Percentiles rank a stretch among this genome's conserved stretches.
Evolutionary conservation across 92 coral and sea anemone species (phyloP).

Genomic region (Phenganax marumi): DNA sequence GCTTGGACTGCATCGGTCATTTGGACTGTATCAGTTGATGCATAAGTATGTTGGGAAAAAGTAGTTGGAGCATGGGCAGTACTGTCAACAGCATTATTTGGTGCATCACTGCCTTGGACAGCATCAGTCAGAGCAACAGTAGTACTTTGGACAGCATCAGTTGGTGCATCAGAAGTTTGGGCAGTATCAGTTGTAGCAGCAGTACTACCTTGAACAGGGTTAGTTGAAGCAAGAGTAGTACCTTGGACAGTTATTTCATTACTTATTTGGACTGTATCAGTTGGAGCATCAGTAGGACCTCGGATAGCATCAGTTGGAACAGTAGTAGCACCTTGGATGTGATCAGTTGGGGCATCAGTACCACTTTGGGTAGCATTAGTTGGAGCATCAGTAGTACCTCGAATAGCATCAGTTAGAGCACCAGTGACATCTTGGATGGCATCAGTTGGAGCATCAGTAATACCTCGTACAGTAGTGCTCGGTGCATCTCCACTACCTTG

Average conservation of each 20-base stretch:
- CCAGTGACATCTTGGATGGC: background rate
- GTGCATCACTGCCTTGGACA: background rate
- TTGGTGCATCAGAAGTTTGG: slow-evolving; percentile 18
- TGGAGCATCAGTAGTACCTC: background rate
- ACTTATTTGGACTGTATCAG: no score
- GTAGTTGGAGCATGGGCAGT: slow-evolving; percentile 27
- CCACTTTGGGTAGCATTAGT: background rate
- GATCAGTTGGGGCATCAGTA: slow-evolving; percentile 7
- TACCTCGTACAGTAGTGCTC: slow-evolving; percentile 8
- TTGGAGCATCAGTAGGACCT: slow-evolving; percentile 8
- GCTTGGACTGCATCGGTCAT: slow-evolving; percentile 23
- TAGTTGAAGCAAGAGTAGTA: slow-evolving; percentile 25
- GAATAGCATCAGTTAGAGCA: background rate
- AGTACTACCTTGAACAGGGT: slow-evolving; percentile 8
- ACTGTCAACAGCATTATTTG: slow-evolving; percentile 20
- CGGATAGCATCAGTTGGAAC: background rate
- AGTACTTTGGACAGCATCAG: slow-evolving; percentile 22
- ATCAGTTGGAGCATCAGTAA: background rate
- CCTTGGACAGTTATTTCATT: background rate
- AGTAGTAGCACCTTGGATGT: slow-evolving; percentile 10
- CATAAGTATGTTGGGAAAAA: slow-evolving; percentile 15
- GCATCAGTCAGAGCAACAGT: background rate
- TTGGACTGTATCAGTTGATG: background rate
- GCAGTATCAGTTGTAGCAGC: slow-evolving; percentile 6
- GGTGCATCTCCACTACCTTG: no score